phyloP scores from a whole-genome alignment of 2,113 vertebrate species.

The Harpagus bidentatus region DNA sequence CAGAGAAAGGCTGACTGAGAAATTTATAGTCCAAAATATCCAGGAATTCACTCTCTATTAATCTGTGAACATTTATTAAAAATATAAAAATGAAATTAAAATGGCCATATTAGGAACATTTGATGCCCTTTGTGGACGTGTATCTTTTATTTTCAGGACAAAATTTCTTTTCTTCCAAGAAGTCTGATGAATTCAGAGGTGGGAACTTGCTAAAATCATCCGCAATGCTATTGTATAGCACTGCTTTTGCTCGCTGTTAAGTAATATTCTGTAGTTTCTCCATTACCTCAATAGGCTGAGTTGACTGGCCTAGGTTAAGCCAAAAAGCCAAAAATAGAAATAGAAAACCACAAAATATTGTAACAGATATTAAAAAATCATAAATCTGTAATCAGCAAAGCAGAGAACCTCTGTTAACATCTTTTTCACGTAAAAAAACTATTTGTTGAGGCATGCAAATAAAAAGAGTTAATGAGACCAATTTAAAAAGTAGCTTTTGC shows the following conservation, averaged over 20 bases:
- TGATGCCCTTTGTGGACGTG: background rate
- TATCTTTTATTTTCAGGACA: slow-evolving; percentile 2
- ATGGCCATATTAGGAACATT: slow-evolving; percentile 23
- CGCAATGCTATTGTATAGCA: background rate
- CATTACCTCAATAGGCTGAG: background rate
- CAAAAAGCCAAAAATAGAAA: slow-evolving; percentile 15
- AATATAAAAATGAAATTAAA: slow-evolving; percentile 44
- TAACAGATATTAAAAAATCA: slow-evolving; percentile 24
- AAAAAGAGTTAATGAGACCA: background rate
- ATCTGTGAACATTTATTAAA: background rate
- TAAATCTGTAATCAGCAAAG: slow-evolving; percentile 26
- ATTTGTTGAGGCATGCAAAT: background rate
- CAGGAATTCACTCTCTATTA: slow-evolving; percentile 20
- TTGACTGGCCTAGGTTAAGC: background rate
- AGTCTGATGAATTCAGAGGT: background rate
- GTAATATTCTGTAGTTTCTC: background rate
- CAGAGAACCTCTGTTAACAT: background rate
- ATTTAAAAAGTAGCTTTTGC: background rate
- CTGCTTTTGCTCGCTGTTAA: background rate
- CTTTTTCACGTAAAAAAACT: background rate
- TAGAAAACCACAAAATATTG: slow-evolving; percentile 11
- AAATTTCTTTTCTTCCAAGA: slow-evolving; percentile 24
- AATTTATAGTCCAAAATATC: background rate
- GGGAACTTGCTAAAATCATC: background rate
- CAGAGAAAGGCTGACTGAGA: slow-evolving; percentile 5